Base-by-base conservation (phyloP, 2,888 invertebrate species). In the Diarsia rubi region DNA sequence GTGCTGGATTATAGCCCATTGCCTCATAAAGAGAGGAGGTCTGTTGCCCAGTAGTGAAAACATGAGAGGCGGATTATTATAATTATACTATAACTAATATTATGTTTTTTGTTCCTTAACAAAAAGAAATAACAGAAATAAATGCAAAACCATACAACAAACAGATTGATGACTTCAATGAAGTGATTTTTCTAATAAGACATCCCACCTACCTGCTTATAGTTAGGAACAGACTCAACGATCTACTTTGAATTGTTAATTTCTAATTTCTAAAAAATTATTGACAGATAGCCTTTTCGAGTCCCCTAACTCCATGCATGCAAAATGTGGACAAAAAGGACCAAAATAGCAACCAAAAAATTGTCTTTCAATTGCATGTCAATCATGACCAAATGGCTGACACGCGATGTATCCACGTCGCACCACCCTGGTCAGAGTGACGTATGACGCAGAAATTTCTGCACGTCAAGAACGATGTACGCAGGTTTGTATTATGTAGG, bases 311-410 rank as follows among this genome's bases (percentile, higher is more conserved):
- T 59, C 11, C 19, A 21, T 45, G 63, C 66, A 47, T 59, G 52
- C 45, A 63, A 68, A 67, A 47, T 31, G 12, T 21, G 44, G 3
- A 5, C 2, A 44, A 64, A 67, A 67, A 24, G 0, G 14, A 31
- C 24, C 27, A 27, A 69, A 69, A n/a, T n/a, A 45, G 1, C 52
- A 3, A 37, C 31, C 24, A 42, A 81, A 84, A 82, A 67, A 57
- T 63, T 71, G 67, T 27, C 47, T 72, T 75, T 84, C 69, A 75
- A 81, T 69, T 31, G 14, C 64, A 42, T 67, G 82, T 81, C 84
- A 73, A 75, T 84, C 82, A 84, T 52, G 69, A 64, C 49, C 67
- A 64, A 49, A 69, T 72, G 69, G 14, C 16, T 69, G 75, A 45
- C 54, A 70, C 37, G 37, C 49, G 57, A 73, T 66, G 74, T 74